Conservation (phyloP, 1,140 invertebrate genomes). For the Penaeus chinensis region DNA sequence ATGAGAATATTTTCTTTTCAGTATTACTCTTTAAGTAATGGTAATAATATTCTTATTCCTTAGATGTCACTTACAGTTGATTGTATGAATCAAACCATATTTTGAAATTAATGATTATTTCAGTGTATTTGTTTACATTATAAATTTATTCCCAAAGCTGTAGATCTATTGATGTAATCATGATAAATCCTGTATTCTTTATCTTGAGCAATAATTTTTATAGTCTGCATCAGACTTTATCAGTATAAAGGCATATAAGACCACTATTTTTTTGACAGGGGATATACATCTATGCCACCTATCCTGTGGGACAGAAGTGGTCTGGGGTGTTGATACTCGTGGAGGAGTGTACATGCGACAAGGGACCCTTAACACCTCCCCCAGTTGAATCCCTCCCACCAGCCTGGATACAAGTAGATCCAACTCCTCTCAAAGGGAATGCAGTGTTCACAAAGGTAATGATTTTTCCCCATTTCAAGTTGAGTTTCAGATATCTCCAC, state of each 20-base stretch:
- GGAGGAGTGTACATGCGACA: slow-evolving; percentile 71
- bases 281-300: slow-evolving; percentile 69
- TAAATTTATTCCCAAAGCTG: no score
- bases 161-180: slow-evolving; percentile 30
- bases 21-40: no score
- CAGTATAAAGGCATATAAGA: slow-evolving; percentile 11
- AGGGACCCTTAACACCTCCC: slow-evolving; percentile 70
- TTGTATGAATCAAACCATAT: no score
- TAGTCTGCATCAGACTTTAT: background rate
- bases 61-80: no score
- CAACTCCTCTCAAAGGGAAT: slow-evolving; percentile 30
- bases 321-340: slow-evolving; percentile 72
- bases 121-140: no score
- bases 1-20: no score
- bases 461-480: background rate
- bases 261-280: slow-evolving; percentile 65
- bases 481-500: background rate
- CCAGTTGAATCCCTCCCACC: slow-evolving; percentile 68
- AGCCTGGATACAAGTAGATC: slow-evolving; percentile 71
- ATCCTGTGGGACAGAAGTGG: slow-evolving; percentile 69
- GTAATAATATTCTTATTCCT: no score
- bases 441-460: slow-evolving; percentile 66
- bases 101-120: no score
- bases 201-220: background rate
- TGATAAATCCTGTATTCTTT: no score